Base-by-base conservation (phyloP, 1,140 invertebrate species). In the Heliothis virescens region DNA sequence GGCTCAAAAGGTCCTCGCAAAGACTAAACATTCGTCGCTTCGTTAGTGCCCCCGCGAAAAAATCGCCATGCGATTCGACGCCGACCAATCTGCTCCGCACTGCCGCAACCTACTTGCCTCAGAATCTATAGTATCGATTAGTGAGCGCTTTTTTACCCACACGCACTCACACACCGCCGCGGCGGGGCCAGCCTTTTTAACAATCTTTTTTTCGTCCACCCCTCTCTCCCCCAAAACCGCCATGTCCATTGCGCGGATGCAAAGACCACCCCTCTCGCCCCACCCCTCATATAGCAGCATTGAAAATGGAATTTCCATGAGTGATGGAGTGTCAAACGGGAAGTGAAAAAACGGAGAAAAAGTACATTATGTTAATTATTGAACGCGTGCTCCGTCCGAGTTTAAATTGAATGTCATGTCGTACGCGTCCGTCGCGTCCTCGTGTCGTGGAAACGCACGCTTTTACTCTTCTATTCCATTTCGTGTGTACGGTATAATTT, bases 241-340 rank as follows among this genome's bases (percentile, higher is more conserved):
- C 91, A 88, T 90, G 92, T 94, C 92, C 92, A 93, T 93, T 89
- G 91, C 92, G 91, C 91, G 92, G 89, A 94, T 94, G 92, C 91
- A 92, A 93, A 93, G 91, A 93, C 91, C 92, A 90, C 91, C 92
- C 89, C 88, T 67, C 83, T 53, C 86, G 52, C 85, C 91, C 89
- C 91, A 85, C 89, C 89, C 86, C 91, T 89, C 88, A 89, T 90
- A 91, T 91, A 89, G 88, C 90, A 91, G 89, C 93, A 93, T 94
- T 93, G 91, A 92, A 94, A 94, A 94, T 94, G 93, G 93, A 94
- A 94, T 94, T 94, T 94, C 93, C 93, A 94, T 94, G 93, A 94
- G 93, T 94, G 93, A 94, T 94, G 93, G 93, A 94, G 93, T 94
- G 93, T 94, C 93, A 94, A 94, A 94, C 91, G 91, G 89, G 87